A percentile compares a stretch with the other conserved stretches of the same genome.
Conservation (phyloP, 2,888 invertebrate genomes). For the Tachystola acroxantha region DNA sequence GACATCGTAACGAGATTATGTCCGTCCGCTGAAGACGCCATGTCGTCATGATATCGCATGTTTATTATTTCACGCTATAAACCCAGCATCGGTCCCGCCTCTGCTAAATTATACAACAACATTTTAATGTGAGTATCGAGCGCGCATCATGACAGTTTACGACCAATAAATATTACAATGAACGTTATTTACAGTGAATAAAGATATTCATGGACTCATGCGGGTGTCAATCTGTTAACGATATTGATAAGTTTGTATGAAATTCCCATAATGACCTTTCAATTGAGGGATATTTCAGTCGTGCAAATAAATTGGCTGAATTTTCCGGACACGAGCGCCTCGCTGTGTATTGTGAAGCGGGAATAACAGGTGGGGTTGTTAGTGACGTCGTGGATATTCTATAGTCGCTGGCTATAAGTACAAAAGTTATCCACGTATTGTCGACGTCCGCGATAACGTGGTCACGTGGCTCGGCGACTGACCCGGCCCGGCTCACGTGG, state of each 20-base stretch:
- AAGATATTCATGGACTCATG: slow-evolving; percentile 48
- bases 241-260: slow-evolving; percentile 25
- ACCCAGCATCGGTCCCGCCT: slow-evolving; percentile 32
- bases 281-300: slow-evolving; percentile 9
- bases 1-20: slow-evolving; percentile 77
- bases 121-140: slow-evolving; percentile 53
- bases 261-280: slow-evolving; percentile 21
- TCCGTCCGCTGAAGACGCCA: slow-evolving; percentile 69
- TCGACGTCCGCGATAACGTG: slow-evolving; percentile 31
- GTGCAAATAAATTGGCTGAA: slow-evolving; percentile 7
- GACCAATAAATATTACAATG: slow-evolving; percentile 55
- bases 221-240: slow-evolving; percentile 39
- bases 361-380: slow-evolving; percentile 9
- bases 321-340: not conserved
- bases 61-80: slow-evolving; percentile 70
- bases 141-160: slow-evolving; percentile 49
- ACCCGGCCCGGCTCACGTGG: slow-evolving; percentile 32
- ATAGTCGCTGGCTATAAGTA: slow-evolving; percentile 3
- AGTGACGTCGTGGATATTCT: slow-evolving; percentile 6
- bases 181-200: slow-evolving; percentile 44
- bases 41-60: slow-evolving; percentile 61
- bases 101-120: slow-evolving; percentile 55
- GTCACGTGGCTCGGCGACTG: slow-evolving; percentile 32
- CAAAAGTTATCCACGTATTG: slow-evolving; percentile 6
- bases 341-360: not conserved